Evolutionary conservation across 2,797 vertebrate species (phyloP).

Genomic region (Hipposideros larvatus): DNA sequence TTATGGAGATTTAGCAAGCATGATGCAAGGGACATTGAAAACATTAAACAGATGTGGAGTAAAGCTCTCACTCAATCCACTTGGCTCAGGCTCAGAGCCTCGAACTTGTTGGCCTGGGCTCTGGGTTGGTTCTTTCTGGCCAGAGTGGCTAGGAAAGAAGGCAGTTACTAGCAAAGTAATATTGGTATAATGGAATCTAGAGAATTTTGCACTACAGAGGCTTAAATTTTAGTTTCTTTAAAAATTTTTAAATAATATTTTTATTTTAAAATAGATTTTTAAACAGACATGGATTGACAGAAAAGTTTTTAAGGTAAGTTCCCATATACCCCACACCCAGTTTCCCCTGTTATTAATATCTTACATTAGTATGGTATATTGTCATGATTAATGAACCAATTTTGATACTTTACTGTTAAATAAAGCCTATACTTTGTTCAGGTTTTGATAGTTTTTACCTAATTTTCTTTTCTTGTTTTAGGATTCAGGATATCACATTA

Average conservation of each 20-base stretch:
- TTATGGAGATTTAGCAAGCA: slow-evolving; percentile 22
- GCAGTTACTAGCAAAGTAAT: not conserved
- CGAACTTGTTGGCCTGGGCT: not conserved
- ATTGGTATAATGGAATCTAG: not conserved
- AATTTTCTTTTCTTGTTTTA: not conserved
- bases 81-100: not conserved
- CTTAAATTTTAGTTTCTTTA: slow-evolving; percentile 8
- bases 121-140: not conserved
- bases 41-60: not conserved
- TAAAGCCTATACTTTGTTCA: not conserved
- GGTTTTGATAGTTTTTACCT: not conserved
- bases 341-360: not conserved
- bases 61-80: not conserved
- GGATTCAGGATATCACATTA: not conserved
- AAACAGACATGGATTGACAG: not conserved
- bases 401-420: not conserved
- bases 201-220: not conserved
- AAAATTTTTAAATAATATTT: not conserved
- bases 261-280: not conserved
- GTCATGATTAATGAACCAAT: not conserved
- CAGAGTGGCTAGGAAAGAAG: not conserved
- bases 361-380: not conserved
- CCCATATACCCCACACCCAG: not conserved
- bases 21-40: not conserved
- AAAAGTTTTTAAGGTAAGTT: not conserved